Evolutionary conservation across 1,140 invertebrate species (phyloP).

Genomic region (Armadillidium nasatum): DNA sequence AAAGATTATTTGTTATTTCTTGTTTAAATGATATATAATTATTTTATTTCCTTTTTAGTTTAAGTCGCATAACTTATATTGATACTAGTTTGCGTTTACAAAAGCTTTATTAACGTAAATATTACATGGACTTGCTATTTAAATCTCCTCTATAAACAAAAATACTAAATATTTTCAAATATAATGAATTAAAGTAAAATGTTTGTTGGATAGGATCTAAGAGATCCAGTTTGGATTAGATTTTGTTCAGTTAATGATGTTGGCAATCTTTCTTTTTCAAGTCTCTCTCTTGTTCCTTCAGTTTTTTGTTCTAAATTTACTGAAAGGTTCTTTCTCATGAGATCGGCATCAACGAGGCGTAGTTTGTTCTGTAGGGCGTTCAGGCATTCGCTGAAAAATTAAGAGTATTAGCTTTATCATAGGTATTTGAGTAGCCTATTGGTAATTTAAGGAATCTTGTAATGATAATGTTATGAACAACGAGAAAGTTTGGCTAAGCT

Average conservation of each 20-base stretch:
- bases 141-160: no score
- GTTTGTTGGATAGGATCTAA: background rate
- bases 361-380: background rate
- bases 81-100: no score
- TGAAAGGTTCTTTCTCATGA: constrained; percentile 3
- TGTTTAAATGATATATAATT: background rate
- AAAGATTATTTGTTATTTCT: constrained; percentile 4
- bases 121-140: no score
- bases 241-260: background rate
- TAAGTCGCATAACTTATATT: no score
- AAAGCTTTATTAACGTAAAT: no score
- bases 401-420: background rate
- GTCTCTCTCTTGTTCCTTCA: background rate
- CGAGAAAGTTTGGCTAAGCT: no score
- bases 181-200: no score
- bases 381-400: background rate
- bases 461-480: no score
- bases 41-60: background rate
- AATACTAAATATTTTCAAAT: no score
- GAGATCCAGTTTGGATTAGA: background rate
- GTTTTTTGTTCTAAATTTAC: background rate
- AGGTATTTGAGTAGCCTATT: background rate
- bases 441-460: background rate
- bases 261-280: background rate
- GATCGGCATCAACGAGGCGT: background rate